These are phyloP conservation scores for Aphaenogaster ashmeadi DNA, from an alignment of 1,140 invertebrate species.

Conservation along the genomic window DNA sequence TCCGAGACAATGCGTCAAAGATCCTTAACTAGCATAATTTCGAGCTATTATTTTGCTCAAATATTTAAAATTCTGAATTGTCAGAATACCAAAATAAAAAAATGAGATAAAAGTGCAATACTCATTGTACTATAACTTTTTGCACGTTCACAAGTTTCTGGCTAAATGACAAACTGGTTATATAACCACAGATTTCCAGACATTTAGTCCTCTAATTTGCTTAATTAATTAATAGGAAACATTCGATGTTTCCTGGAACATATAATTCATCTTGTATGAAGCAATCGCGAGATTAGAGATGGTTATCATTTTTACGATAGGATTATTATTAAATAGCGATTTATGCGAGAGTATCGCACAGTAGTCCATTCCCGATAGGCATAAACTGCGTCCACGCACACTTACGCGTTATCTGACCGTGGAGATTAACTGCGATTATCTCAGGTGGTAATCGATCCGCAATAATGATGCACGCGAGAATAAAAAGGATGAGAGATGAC, in stretches of 20 bases:
- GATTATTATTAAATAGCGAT: conserved; percentile 34
- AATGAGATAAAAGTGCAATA: neutral
- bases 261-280: conserved; percentile 4
- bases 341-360: conserved; percentile 34
- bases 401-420: neutral
- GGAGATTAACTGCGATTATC: conserved; percentile 38
- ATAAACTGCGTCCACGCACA: conserved; percentile 30
- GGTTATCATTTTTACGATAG: neutral
- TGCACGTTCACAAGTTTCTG: neutral
- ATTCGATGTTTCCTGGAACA: neutral
- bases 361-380: conserved; percentile 31
- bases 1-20: neutral
- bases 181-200: neutral
- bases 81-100: neutral
- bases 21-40: neutral
- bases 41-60: neutral
- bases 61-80: neutral
- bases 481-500: neutral
- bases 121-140: neutral
- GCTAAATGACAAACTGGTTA: neutral
- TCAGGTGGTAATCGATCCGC: conserved; percentile 38
- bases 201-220: neutral
- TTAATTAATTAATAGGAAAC: conserved; percentile 16
- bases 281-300: neutral
- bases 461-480: neutral